Conservation (phyloP, 2,113 vertebrate genomes). For the Clarias batrachus region DNA sequence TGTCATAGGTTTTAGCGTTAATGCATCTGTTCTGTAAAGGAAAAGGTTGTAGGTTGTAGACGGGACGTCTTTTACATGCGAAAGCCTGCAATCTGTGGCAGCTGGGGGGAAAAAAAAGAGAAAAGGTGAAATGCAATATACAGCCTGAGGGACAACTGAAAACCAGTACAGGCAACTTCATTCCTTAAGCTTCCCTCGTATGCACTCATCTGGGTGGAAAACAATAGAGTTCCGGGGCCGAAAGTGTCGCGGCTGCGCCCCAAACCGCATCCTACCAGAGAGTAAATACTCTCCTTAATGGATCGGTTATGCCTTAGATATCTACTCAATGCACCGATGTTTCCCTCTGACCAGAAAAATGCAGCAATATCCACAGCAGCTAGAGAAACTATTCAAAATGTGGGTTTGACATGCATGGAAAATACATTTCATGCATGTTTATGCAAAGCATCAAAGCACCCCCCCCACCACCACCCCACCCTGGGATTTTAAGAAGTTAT, state of each 20-base stretch:
- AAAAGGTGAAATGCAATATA: conserved; percentile 53
- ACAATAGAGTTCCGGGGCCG: conserved; percentile 28
- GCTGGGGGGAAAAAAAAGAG: neutral
- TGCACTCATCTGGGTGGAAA: conserved; percentile 39
- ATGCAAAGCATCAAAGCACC: neutral
- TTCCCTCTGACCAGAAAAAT: neutral
- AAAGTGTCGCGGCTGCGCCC: conserved; percentile 2
- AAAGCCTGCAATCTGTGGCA: conserved; percentile 11
- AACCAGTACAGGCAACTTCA: conserved; percentile 59
- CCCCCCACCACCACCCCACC: neutral
- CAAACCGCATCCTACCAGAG: neutral
- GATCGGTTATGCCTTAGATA: neutral
- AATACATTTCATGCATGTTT: neutral
- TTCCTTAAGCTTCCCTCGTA: conserved; percentile 37
- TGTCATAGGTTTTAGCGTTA: neutral
- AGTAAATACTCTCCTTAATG: neutral
- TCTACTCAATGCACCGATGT: neutral
- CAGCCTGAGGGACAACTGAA: conserved; percentile 52
- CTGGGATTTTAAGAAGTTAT: neutral
- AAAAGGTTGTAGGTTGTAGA: neutral
- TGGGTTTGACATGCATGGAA: conserved; percentile 21
- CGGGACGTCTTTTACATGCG: neutral
- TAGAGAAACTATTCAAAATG: neutral
- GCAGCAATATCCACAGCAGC: neutral
- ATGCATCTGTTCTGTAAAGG: neutral